phyloP scores from a whole-genome alignment of 2,797 vertebrate species.

The Poeciliopsis presidionis region DNA sequence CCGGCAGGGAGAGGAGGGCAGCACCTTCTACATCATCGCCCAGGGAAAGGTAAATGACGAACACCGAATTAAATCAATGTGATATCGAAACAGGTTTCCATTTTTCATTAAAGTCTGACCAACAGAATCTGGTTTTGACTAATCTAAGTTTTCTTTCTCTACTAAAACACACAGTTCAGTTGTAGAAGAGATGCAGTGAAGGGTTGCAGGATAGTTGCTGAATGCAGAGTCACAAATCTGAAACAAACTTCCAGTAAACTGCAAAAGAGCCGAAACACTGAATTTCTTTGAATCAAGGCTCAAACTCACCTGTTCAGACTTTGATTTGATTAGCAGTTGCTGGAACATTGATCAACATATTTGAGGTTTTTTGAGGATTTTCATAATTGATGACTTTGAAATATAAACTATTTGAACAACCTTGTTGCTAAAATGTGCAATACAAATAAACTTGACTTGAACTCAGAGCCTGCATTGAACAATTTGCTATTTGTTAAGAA shows the following conservation, averaged over 20 bases:
- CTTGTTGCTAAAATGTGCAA: too few relatives aligned
- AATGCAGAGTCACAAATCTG: too few relatives aligned
- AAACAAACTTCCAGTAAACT: too few relatives aligned
- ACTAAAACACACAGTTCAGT: not conserved
- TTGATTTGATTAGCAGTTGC: too few relatives aligned
- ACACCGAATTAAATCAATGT: not conserved
- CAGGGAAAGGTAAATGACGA: constrained; percentile 89
- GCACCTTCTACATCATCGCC: constrained; percentile 93
- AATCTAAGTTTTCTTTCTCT: not conserved
- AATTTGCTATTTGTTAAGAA: not conserved
- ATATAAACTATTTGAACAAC: too few relatives aligned
- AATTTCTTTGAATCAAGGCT: too few relatives aligned
- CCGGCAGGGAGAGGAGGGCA: constrained; percentile 92
- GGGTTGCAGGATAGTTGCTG: not conserved
- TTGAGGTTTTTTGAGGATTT: too few relatives aligned
- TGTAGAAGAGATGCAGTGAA: not conserved
- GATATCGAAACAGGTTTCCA: not conserved
- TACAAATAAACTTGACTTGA: not conserved
- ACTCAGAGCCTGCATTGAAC: not conserved
- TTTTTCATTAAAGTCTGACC: not conserved
- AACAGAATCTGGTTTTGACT: not conserved
- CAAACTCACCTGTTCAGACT: too few relatives aligned
- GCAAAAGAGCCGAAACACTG: too few relatives aligned
- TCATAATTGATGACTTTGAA: too few relatives aligned
- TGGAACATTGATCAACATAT: too few relatives aligned